Evolutionary conservation across 2,797 vertebrate species (phyloP).

Genomic region (Sebastes wilsoni): DNA sequence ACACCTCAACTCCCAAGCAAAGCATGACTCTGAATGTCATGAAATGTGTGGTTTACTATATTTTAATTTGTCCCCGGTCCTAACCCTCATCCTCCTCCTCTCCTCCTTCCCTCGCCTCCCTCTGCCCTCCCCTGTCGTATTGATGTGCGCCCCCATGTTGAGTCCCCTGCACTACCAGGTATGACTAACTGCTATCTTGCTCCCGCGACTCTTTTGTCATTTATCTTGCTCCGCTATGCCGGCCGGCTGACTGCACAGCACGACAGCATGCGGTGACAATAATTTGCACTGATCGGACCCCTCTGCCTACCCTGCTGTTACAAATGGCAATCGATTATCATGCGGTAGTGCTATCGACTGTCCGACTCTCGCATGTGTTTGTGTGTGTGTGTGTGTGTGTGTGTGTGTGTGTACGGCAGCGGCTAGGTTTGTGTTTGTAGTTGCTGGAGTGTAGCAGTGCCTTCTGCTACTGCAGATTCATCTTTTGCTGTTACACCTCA

Average conservation of each 20-base stretch:
- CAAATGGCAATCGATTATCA: constrained; percentile 97
- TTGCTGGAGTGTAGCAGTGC: constrained; percentile 31
- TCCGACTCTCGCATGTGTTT: constrained; percentile 60
- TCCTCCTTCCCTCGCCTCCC: not conserved
- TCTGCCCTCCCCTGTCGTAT: constrained; percentile 54
- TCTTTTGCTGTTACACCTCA: constrained; percentile 19
- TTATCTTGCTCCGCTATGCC: constrained; percentile 82
- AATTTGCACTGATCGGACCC: constrained; percentile 94
- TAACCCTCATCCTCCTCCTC: constrained; percentile 22
- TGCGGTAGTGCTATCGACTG: constrained; percentile 92
- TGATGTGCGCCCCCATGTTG: constrained; percentile 67
- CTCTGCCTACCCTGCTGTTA: constrained; percentile 90
- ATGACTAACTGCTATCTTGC: constrained; percentile 83
- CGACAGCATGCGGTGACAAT: constrained; percentile 88
- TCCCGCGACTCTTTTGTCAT: constrained; percentile 81
- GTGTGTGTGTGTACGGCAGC: constrained; percentile 21
- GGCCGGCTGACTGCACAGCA: constrained; percentile 86
- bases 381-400: constrained; percentile 40
- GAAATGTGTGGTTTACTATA: constrained; percentile 52
- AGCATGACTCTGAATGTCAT: constrained; percentile 36
- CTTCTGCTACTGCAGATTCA: constrained; percentile 32
- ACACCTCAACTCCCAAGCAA: not conserved
- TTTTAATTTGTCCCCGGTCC: constrained; percentile 59
- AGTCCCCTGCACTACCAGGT: constrained; percentile 83
- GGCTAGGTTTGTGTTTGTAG: constrained; percentile 32